Conservation (phyloP, 2,113 vertebrate genomes). For the Rhadina sibilatrix region DNA sequence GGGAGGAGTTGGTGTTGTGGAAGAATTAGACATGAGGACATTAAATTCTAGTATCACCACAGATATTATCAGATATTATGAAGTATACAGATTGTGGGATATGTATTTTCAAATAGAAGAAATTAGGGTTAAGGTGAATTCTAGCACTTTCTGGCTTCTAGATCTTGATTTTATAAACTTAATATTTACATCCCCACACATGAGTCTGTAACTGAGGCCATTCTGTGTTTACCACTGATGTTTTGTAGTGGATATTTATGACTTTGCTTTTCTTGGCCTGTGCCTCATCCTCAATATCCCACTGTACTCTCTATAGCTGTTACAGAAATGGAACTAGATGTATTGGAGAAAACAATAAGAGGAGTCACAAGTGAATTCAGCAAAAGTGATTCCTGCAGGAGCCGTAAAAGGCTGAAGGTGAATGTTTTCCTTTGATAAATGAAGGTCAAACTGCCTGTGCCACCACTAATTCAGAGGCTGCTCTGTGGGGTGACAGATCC, state of each 20-base stretch:
- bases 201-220: neutral
- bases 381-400: neutral
- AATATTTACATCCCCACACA: rapidly evolving
- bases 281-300: neutral
- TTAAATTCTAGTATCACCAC: neutral
- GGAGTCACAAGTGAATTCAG: neutral
- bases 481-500: neutral
- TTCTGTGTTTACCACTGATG: neutral
- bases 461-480: neutral
- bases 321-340: neutral
- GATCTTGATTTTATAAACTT: neutral
- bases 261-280: neutral
- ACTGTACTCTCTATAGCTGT: neutral
- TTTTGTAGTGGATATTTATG: neutral
- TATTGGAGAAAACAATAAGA: neutral
- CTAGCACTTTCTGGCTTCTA: neutral
- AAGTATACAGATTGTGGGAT: neutral
- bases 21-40: neutral
- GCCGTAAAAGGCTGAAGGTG: neutral
- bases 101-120: neutral
- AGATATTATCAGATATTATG: neutral
- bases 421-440: neutral
- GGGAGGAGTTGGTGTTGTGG: neutral
- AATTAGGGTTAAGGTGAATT: neutral
- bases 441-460: neutral